A percentile compares a stretch with the other conserved stretches of the same genome.
Conservation (phyloP, 2,888 invertebrate species). For the Dryomyza anilis region DNA sequence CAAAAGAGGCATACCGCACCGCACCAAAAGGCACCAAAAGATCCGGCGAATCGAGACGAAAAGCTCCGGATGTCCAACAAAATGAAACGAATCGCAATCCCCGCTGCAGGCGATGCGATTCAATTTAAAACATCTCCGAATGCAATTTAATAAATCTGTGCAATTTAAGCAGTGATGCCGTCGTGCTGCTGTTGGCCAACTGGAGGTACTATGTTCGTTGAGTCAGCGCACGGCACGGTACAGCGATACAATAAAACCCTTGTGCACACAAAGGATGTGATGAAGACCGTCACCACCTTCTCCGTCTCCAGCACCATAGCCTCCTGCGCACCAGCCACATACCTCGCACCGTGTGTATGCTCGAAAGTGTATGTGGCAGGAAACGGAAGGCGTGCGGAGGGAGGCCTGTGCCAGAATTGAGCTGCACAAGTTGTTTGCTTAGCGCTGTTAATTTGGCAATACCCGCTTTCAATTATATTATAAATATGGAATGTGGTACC, state of each 20-base stretch:
- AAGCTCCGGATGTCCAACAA: not conserved
- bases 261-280: conserved; percentile 30
- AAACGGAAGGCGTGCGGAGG: not conserved
- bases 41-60: not conserved
- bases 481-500: conserved; percentile 54
- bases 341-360: not conserved
- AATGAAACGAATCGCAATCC: conserved; percentile 35
- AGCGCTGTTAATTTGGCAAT: conserved; percentile 59
- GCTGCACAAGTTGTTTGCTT: conserved; percentile 45
- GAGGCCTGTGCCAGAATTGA: not conserved
- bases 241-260: not conserved
- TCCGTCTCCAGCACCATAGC: not conserved
- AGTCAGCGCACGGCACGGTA: not conserved
- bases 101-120: conserved; percentile 43
- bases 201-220: no score
- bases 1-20: no score
- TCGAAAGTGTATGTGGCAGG: not conserved
- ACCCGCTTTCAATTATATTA: conserved; percentile 60
- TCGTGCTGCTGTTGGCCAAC: not conserved
- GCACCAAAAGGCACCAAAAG: not conserved
- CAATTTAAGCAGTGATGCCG: conserved; percentile 4
- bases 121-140: conserved; percentile 58
- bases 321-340: not conserved
- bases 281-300: conserved; percentile 14
- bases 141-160: conserved; percentile 59